A percentile compares a stretch with the other conserved stretches of the same genome.
These are phyloP conservation scores for Corydoras maculifer DNA, from an alignment of 2,113 vertebrate species.

Conservation along the genomic window DNA sequence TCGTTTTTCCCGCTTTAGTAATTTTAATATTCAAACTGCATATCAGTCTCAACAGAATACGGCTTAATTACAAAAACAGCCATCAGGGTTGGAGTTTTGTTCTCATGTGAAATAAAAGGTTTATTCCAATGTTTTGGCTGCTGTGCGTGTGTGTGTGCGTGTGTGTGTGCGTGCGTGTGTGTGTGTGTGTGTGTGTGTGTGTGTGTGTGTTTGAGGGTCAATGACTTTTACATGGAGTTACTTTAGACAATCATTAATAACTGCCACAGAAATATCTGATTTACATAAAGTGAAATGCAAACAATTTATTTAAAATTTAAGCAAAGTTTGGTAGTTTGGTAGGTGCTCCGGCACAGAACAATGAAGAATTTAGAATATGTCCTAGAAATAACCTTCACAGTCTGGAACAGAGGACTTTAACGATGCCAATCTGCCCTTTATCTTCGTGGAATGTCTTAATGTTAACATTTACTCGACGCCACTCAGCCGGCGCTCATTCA, in stretches of 20 bases:
- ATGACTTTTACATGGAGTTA: conserved; percentile 12
- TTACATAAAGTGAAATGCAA: neutral
- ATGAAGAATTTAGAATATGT: too few species aligned
- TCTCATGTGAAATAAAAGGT: neutral
- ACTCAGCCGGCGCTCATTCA: conserved; percentile 4
- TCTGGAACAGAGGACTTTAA: neutral
- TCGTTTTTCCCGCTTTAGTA: too few species aligned
- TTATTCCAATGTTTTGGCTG: neutral
- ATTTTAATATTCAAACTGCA: too few species aligned
- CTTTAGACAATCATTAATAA: conserved; percentile 30
- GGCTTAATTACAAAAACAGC: too few species aligned
- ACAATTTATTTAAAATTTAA: neutral
- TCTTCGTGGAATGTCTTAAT: conserved; percentile 31
- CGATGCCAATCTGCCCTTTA: conserved; percentile 3
- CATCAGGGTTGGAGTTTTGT: too few species aligned
- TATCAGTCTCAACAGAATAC: too few species aligned
- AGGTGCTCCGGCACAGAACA: too few species aligned
- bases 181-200: too few species aligned
- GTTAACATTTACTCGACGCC: conserved; percentile 47
- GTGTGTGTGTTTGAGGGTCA: conserved; percentile 4
- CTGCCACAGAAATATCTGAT: neutral
- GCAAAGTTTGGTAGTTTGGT: too few species aligned
- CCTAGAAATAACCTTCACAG: neutral
- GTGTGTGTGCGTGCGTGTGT: neutral
- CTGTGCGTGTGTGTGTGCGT: neutral